Percentiles rank a stretch among this genome's conserved stretches.
Evolutionary conservation across 2,113 vertebrate species (phyloP).

Genomic region (Stercorarius parasiticus): DNA sequence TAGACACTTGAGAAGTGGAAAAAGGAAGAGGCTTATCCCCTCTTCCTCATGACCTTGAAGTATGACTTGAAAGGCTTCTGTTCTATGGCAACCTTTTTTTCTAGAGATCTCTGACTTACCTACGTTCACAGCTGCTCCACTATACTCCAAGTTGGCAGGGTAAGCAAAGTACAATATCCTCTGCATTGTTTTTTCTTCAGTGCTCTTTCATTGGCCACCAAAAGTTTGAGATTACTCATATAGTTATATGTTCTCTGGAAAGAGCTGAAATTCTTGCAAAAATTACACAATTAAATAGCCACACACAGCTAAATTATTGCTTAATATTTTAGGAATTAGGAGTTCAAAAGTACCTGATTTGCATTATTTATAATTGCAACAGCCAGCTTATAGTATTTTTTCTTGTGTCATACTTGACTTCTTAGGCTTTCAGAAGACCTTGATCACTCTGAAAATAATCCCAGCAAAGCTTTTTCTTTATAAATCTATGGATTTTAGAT

Average conservation of each 20-base stretch:
- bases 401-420: constrained; percentile 21
- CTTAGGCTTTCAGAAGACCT: constrained; percentile 2
- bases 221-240: neutral
- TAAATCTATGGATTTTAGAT: constrained; percentile 22
- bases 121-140: neutral
- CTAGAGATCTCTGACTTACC: neutral
- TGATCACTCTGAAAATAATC: constrained; percentile 42
- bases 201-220: neutral
- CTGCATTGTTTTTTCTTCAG: neutral
- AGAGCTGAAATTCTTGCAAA: neutral
- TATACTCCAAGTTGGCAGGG: neutral
- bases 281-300: neutral
- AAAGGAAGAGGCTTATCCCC: neutral
- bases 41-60: neutral
- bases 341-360: constrained; percentile 27
- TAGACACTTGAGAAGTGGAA: neutral
- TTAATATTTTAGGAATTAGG: neutral
- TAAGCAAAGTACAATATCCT: neutral
- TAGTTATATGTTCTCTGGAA: neutral
- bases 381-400: neutral
- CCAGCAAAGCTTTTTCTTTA: constrained; percentile 6
- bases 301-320: neutral
- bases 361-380: neutral
- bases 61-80: neutral
- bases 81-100: neutral